phyloP scores from a whole-genome alignment of 1,140 invertebrate species.

The Paraescarpia echinospica region DNA sequence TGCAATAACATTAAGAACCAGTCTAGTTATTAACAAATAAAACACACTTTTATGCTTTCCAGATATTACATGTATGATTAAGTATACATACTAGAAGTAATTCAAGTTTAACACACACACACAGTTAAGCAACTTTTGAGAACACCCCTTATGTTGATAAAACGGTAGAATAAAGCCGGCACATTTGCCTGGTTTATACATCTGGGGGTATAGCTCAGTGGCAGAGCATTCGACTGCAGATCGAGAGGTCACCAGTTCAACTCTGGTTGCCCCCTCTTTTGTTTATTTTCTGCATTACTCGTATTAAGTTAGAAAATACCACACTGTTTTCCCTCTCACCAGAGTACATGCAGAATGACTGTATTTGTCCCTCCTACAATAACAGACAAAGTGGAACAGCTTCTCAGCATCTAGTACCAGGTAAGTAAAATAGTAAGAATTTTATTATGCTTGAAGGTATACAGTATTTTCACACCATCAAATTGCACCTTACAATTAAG shows the following conservation, averaged over 20 bases:
- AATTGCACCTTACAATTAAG: neutral
- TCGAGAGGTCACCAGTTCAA: neutral
- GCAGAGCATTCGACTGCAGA: neutral
- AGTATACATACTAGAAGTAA: neutral
- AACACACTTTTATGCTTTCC: neutral
- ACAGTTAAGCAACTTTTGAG: neutral
- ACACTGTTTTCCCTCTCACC: too few species aligned
- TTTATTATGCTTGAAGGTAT: neutral
- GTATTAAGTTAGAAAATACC: neutral
- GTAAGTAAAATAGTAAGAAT: too few species aligned
- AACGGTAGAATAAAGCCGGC: neutral
- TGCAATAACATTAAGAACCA: neutral
- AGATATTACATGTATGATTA: neutral
- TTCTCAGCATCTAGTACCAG: too few species aligned
- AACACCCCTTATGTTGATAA: neutral
- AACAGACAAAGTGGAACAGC: too few species aligned
- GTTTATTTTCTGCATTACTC: neutral
- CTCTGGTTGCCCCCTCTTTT: neutral
- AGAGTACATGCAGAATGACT: too few species aligned
- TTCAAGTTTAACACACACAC: neutral
- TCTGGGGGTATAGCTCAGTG: constrained; percentile 3
- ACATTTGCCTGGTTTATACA: neutral
- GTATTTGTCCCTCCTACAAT: too few species aligned
- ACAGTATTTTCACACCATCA: neutral
- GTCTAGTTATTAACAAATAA: neutral